Percentiles rank a stretch among this genome's conserved stretches.
Evolutionary conservation across 1,140 invertebrate genomes (phyloP).

Genomic region (Drosophila quadrilineata): DNA sequence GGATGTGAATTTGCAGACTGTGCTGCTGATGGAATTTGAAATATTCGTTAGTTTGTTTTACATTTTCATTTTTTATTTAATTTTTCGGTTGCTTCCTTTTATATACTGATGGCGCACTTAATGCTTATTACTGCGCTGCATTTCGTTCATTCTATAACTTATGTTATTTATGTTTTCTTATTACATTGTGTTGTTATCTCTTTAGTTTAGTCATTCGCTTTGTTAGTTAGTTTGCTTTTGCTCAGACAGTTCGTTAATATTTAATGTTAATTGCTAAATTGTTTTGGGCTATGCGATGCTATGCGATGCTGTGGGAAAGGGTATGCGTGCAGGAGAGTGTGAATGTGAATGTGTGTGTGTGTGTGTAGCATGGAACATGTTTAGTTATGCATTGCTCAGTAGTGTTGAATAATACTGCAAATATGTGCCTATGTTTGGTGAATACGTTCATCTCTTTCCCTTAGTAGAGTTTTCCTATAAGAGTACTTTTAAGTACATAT

Average conservation of each 20-base stretch:
- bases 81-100: constrained; percentile 66
- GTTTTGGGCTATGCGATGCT: constrained; percentile 54
- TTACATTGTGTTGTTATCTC: constrained; percentile 34
- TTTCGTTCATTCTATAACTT: constrained; percentile 27
- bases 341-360: constrained; percentile 19
- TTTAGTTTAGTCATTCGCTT: constrained; percentile 56
- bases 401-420: constrained; percentile 25
- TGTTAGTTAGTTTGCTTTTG: constrained; percentile 71
- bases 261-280: constrained; percentile 74
- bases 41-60: constrained; percentile 39
- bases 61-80: constrained; percentile 50
- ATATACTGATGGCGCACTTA: constrained; percentile 60
- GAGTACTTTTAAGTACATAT: constrained; percentile 12
- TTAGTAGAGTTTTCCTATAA: constrained; percentile 33
- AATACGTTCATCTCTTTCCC: background rate
- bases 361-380: constrained; percentile 58
- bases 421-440: constrained; percentile 19
- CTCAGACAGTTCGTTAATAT: constrained; percentile 65
- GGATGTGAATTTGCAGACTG: constrained; percentile 41
- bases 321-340: constrained; percentile 9
- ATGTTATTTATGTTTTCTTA: constrained; percentile 14
- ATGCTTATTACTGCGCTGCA: constrained; percentile 36
- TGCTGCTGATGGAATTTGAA: constrained; percentile 27
- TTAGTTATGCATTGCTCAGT: constrained; percentile 32
- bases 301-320: constrained; percentile 26